Evolutionary conservation across 2,797 vertebrate genomes (phyloP).

Genomic region (Sebastes minor): DNA sequence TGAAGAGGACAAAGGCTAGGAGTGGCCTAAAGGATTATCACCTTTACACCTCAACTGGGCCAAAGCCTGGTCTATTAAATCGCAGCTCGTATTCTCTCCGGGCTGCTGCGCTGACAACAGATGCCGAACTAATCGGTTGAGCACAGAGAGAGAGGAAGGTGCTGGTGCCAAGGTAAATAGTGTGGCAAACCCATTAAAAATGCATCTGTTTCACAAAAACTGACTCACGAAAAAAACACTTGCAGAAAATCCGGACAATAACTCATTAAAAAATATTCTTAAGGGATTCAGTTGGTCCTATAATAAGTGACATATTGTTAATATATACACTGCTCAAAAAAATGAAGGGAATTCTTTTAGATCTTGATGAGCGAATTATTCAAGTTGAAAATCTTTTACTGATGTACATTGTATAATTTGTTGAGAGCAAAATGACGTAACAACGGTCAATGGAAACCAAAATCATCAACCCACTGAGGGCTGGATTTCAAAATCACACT

Average conservation of each 20-base stretch:
- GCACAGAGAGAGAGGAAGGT: slow-evolving; percentile 5
- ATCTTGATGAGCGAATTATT: no score
- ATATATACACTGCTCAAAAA: not conserved
- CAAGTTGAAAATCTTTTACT: no score
- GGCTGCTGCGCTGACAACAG: slow-evolving; percentile 17
- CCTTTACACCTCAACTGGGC: not conserved
- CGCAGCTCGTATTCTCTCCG: slow-evolving; percentile 6
- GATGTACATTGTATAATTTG: no score
- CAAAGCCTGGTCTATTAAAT: slow-evolving; percentile 36
- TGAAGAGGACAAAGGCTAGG: slow-evolving; percentile 26
- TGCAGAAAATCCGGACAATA: not conserved
- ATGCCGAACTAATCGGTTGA: slow-evolving; percentile 7
- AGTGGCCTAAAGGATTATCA: slow-evolving; percentile 18
- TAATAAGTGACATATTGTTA: not conserved
- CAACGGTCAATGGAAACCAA: no score
- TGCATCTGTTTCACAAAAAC: slow-evolving; percentile 14
- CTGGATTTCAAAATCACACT: no score
- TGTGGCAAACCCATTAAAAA: slow-evolving; percentile 18
- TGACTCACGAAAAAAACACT: not conserved
- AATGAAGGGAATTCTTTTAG: no score
- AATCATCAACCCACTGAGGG: no score
- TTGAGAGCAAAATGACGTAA: no score
- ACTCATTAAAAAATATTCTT: not conserved
- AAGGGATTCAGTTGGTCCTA: not conserved
- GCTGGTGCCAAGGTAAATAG: slow-evolving; percentile 54